Base-by-base conservation (phyloP, 2,888 invertebrate genomes). In the Machimus rusticus region DNA sequence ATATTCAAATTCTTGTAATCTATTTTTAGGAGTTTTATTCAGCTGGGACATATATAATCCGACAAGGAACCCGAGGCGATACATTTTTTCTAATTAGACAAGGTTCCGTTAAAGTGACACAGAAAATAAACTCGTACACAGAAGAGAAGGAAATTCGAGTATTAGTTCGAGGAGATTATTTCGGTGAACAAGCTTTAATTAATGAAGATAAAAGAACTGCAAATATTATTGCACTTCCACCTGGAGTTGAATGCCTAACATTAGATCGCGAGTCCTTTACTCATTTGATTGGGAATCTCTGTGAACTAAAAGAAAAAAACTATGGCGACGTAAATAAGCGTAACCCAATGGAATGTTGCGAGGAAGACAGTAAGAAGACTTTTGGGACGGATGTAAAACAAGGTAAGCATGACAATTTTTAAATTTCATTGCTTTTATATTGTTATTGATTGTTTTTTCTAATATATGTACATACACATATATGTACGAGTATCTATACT, bases 61-160 rank as follows among this genome's bases (percentile, higher is more conserved):
- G 96, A 0, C 97, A 98, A 93, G 98, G 98, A 0, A 97, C 97
- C 87, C 95, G 94, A 28, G 98, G 98, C 2, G 97, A 98, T 91
- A 97, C 97, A 89, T 98, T 98, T 93, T 98, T 96, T 91, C 96
- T 98, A 88, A 97, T 98, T 90, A 96, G 96, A 89, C 97, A 96
- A 37, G 98, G 98, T 19, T 95, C 94, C 51, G 97, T 97, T 14
- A 94, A 95, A 81, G 95, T 97, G 43, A 96, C 96, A 0, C 96
- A 96, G 90, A 94, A 95, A 76, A 94, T 94, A 16, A 94, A 94
- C 4, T 94, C 94, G 34, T 93, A 90, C 1, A 43, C 14, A 92
- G 93, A 81, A 93, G 96, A 96, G 89, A 94, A 95, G 86, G 94
- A 95, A 46, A 95, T 98, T 39, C 95, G 96, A 0, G 94, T 94